Evolutionary conservation across 1,140 invertebrate genomes (phyloP).

Genomic region (Nephotettix cincticeps): DNA sequence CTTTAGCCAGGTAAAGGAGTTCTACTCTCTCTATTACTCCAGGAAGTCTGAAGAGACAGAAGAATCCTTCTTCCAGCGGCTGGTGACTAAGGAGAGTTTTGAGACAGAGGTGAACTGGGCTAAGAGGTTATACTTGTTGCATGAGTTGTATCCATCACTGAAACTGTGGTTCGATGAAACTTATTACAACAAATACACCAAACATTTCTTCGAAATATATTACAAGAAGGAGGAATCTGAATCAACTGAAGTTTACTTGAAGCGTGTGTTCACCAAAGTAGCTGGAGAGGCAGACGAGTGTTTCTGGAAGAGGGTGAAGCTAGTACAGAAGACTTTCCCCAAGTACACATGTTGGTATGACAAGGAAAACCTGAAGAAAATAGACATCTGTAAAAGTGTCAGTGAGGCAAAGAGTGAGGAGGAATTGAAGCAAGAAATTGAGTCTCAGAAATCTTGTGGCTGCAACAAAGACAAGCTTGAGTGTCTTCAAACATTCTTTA

Average conservation of each 20-base stretch:
- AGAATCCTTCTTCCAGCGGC: neutral
- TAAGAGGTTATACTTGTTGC: neutral
- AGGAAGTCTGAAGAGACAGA: neutral
- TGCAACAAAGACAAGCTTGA: neutral
- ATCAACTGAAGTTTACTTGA: neutral
- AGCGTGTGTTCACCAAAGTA: neutral
- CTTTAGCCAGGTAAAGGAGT: neutral
- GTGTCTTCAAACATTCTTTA: neutral
- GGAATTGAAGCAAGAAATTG: constrained; percentile 13
- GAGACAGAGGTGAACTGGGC: neutral
- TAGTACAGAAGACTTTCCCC: neutral
- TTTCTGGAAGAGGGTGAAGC: constrained; percentile 3
- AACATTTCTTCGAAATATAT: neutral
- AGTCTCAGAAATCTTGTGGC: neutral
- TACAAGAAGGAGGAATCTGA: constrained; percentile 2
- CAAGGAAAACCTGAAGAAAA: neutral
- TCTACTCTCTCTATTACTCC: neutral
- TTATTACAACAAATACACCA: neutral
- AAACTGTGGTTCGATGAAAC: neutral
- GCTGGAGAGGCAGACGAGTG: neutral
- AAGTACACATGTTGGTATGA: neutral
- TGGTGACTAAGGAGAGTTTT: neutral
- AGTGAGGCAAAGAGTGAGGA: constrained; percentile 38
- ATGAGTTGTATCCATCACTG: neutral
- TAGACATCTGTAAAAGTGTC: neutral